These are phyloP conservation scores for Tupaia tana DNA, from an alignment of 2,113 vertebrate genomes.

Conservation along the genomic window DNA sequence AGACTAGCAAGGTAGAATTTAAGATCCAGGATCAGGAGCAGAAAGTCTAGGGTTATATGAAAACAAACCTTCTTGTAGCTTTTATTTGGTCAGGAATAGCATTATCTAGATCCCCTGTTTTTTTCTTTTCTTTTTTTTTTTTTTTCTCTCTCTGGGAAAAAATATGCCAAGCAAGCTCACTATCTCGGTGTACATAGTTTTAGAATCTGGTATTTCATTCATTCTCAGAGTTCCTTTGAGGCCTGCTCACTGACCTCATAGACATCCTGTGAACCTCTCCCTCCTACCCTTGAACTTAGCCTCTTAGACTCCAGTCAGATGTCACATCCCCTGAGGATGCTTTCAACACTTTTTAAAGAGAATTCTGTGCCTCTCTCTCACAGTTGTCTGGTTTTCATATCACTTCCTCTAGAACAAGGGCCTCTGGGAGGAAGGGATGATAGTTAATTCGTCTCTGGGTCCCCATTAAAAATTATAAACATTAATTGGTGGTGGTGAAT, in stretches of 20 bases:
- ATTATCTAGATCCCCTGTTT: not conserved
- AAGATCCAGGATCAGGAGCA: not conserved
- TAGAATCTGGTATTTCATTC: not conserved
- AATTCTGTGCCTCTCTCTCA: not conserved
- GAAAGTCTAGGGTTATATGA: not conserved
- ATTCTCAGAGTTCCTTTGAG: not conserved
- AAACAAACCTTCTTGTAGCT: not conserved
- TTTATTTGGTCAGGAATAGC: not conserved
- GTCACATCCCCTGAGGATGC: not conserved
- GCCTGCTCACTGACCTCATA: not conserved
- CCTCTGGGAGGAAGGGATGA: not conserved
- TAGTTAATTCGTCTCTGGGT: not conserved
- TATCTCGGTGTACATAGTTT: not conserved
- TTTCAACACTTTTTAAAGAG: not conserved
- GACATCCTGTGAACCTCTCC: not conserved
- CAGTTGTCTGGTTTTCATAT: not conserved
- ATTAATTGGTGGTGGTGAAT: not conserved
- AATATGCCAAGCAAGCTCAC: not conserved
- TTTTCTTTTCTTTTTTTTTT: not conserved
- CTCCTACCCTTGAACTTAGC: not conserved
- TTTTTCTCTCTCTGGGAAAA: not conserved
- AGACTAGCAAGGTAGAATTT: not conserved
- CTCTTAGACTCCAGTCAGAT: not conserved
- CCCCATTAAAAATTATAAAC: not conserved
- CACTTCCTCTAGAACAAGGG: not conserved